Conservation (phyloP, 2,113 vertebrate species). For the Buteo buteo region DNA sequence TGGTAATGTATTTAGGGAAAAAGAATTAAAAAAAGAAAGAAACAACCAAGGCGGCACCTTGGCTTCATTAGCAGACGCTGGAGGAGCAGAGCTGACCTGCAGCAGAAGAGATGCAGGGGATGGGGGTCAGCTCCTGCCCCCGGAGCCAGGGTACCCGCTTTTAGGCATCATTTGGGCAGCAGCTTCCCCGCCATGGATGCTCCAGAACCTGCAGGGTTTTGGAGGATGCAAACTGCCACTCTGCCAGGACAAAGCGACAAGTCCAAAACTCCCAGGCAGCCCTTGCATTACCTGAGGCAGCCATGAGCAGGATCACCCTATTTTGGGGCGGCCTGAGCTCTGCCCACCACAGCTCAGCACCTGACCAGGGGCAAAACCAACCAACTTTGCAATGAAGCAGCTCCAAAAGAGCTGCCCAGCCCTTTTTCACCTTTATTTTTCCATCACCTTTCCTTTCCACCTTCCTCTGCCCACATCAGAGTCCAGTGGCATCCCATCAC, state of each 20-base stretch:
- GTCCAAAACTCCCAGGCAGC: neutral
- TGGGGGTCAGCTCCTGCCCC: neutral
- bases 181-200: neutral
- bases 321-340: neutral
- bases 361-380: rapidly evolving
- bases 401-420: neutral
- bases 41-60: neutral
- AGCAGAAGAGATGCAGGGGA: neutral
- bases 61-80: neutral
- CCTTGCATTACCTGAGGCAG: rapidly evolving
- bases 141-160: rapidly evolving
- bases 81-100: neutral
- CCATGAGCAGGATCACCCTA: neutral
- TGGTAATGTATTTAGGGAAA: neutral
- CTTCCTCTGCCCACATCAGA: neutral
- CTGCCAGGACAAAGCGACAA: neutral
- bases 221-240: neutral
- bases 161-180: rapidly evolving
- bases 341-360: neutral
- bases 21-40: neutral
- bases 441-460: neutral
- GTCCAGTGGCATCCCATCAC: rapidly evolving
- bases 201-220: rapidly evolving
- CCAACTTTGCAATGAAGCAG: neutral
- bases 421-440: neutral